Evolutionary conservation across 2,797 vertebrate genomes (phyloP), one percentile per base, ranked within the genome.

Genomic region (Typhlichthys eigenmanni): DNA sequence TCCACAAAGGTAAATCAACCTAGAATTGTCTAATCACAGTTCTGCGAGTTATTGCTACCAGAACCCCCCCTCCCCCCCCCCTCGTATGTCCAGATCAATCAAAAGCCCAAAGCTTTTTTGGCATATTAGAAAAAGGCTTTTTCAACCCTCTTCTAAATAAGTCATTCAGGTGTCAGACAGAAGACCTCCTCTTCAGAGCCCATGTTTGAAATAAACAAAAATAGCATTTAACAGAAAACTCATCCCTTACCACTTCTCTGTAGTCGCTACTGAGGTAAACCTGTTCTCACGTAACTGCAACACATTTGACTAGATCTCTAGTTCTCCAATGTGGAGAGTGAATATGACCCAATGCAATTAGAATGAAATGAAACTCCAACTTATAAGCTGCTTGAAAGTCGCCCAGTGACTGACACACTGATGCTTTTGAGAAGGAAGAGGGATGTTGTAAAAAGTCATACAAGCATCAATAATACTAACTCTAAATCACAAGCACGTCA

Each of bases 261-360:
- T 78, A 68, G 73, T 80, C 79, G 86, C 80, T 58, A 50, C 57
- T 89, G 88, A 89, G 89, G 86, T 88, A 90, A 90, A 73, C 83
- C 82, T 85, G 85, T 80, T 86, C 80, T 79, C 80, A 73, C 79
- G 80, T 86, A 81, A 85, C 84, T 88, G 82, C 81, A 83, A 82
- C 79, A 71, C 79, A 77, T 83, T 78, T 69, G 72, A 89, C 80
- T 78, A 71, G 2, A 65, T 83, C 82, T 78, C 72, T 79, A 75
- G 76, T 85, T 89, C 91, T 93, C 92, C 92, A 92, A 93, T 92
- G 92, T 93, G 92, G 91, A 93, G 92, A 90, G 76, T 62, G 85
- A 86, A 78, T 78, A 87, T 58, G 71, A 65, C 61, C 62, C 73
- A 67, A 73, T 45, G 72, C 74, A 78, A 74, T 72, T 78, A 71